A percentile compares a stretch with the other conserved stretches of the same genome.
phyloP scores from a whole-genome alignment of 1,140 invertebrate genomes.

The Contarinia nasturtii region DNA sequence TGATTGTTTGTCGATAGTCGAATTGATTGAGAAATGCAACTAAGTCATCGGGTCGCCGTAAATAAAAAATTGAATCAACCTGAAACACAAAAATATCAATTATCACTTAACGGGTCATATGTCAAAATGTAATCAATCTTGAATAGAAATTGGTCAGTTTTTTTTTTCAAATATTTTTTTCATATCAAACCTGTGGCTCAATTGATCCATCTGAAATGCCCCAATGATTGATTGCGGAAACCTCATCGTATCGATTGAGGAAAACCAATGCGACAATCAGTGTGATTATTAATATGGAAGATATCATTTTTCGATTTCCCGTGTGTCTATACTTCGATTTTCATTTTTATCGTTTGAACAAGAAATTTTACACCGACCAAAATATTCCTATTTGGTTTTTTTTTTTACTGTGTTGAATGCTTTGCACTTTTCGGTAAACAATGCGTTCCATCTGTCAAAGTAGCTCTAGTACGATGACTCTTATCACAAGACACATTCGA shows the following conservation, averaged over 20 bases:
- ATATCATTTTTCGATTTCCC: neutral
- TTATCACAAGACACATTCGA: too few species aligned
- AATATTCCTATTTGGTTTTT: too few species aligned
- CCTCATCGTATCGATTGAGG: neutral
- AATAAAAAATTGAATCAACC: constrained; percentile 55
- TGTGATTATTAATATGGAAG: neutral
- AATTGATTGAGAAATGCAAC: constrained; percentile 68
- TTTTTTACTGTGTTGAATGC: neutral
- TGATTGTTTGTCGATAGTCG: constrained; percentile 18
- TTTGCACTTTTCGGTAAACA: neutral
- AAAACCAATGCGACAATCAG: neutral
- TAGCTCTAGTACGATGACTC: neutral
- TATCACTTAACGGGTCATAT: neutral
- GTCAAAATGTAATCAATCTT: neutral
- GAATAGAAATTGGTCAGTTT: neutral
- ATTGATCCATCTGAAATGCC: neutral
- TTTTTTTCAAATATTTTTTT: too few species aligned
- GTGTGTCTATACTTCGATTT: neutral
- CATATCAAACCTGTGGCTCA: neutral
- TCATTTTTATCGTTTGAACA: neutral
- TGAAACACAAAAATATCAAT: constrained; percentile 20
- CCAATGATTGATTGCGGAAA: constrained; percentile 1
- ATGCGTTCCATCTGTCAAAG: neutral
- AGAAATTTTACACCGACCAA: too few species aligned
- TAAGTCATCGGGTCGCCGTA: constrained; percentile 59